Percentiles rank a stretch among this genome's conserved stretches.
Evolutionary conservation across 2,113 vertebrate species (phyloP).

Genomic region (Dromiciops gliroides): DNA sequence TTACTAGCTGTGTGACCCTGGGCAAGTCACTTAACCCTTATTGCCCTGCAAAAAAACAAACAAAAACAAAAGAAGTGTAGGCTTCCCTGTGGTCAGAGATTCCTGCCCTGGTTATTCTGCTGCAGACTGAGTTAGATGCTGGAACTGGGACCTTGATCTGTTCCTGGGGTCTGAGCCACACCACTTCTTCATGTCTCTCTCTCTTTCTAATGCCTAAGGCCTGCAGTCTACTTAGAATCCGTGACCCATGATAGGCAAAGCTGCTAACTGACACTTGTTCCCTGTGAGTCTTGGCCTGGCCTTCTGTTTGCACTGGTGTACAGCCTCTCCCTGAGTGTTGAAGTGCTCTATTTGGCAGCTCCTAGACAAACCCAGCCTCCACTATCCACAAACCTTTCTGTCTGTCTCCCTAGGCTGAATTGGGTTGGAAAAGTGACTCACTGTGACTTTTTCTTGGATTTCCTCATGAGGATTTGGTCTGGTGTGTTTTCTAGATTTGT

Average conservation of each 20-base stretch:
- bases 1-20: too few relatives aligned
- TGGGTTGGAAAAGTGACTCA: neutral
- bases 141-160: neutral
- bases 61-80: too few relatives aligned
- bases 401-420: neutral
- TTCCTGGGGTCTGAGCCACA: too few relatives aligned
- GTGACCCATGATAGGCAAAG: neutral
- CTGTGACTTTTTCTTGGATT: neutral
- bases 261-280: neutral
- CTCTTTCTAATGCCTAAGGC: neutral
- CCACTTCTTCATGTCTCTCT: neutral
- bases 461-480: neutral
- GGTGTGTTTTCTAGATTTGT: neutral
- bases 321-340: neutral
- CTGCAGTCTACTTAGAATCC: neutral
- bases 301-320: neutral
- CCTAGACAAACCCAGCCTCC: neutral
- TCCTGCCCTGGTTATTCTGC: neutral
- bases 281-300: neutral
- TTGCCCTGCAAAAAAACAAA: too few relatives aligned
- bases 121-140: neutral
- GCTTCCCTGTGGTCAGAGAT: neutral
- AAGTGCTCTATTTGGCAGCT: neutral
- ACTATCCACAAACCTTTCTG: neutral
- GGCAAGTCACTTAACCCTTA: too few relatives aligned